phyloP scores from a whole-genome alignment of 2,888 invertebrate genomes.

The Catocala fraxini region DNA sequence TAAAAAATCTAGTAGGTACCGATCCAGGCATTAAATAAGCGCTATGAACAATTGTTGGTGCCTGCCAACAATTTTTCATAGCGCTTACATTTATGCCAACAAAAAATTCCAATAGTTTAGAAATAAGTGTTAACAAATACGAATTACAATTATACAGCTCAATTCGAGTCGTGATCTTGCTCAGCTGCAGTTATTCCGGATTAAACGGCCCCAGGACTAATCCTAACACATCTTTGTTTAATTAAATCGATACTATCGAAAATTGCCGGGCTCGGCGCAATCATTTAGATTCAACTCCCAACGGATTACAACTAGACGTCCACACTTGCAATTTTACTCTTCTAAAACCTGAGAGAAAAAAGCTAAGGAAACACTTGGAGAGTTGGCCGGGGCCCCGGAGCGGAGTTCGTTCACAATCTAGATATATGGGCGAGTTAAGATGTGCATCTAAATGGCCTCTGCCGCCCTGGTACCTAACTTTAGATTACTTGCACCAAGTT shows the following conservation, averaged over 20 bases:
- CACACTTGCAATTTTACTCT: constrained; percentile 66
- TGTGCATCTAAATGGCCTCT: constrained; percentile 87
- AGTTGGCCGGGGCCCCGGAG: constrained; percentile 53
- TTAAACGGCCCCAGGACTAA: constrained; percentile 37
- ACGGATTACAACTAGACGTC: constrained; percentile 64
- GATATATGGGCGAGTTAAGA: constrained; percentile 86
- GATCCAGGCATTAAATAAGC: too few relatives aligned
- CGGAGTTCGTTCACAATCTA: constrained; percentile 80
- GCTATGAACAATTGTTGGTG: too few relatives aligned
- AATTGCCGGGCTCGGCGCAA: constrained; percentile 49
- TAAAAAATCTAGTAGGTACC: too few relatives aligned
- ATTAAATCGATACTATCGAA: constrained; percentile 65
- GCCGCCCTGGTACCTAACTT: constrained; percentile 85
- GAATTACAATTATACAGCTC: constrained; percentile 18
- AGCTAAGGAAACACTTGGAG: constrained; percentile 36
- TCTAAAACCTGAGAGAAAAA: constrained; percentile 48
- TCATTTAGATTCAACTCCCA: constrained; percentile 64
- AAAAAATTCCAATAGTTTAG: too few relatives aligned
- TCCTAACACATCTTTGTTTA: constrained; percentile 55
- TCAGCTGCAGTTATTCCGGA: constrained; percentile 32
- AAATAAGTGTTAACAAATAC: constrained; percentile 15
- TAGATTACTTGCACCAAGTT: constrained; percentile 87
- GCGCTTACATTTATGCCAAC: too few relatives aligned
- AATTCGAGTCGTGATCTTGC: constrained; percentile 21
- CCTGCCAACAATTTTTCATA: too few relatives aligned